These are phyloP conservation scores for Crocodylus rhombifer DNA, from an alignment of 2,797 vertebrate genomes.

Conservation along the genomic window DNA sequence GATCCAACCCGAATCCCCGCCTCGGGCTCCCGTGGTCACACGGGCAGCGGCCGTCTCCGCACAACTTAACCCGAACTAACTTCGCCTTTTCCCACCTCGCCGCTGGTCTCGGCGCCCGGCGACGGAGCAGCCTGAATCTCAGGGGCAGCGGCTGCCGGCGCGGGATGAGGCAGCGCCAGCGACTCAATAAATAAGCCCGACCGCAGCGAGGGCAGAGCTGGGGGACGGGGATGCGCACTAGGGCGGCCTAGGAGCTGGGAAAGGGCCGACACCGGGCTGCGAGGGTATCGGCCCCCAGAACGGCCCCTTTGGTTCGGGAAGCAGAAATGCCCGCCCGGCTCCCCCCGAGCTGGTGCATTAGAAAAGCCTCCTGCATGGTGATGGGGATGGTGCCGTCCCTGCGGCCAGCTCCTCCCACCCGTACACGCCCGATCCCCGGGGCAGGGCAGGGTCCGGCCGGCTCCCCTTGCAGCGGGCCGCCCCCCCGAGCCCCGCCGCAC, in stretches of 20 bases:
- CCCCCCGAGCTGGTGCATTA: neutral
- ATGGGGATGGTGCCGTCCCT: neutral
- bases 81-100: neutral
- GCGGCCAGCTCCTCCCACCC: neutral
- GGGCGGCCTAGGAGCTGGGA: neutral
- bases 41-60: no score
- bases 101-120: neutral
- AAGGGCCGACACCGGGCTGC: neutral
- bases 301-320: neutral
- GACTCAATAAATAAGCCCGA: conserved; percentile 34
- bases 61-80: neutral
- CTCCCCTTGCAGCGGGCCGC: neutral
- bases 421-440: neutral
- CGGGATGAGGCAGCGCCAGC: conserved; percentile 63
- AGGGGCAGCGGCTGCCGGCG: conserved; percentile 75
- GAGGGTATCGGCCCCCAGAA: no score
- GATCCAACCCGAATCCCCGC: no score
- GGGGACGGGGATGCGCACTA: conserved; percentile 14
- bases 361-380: neutral
- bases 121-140: conserved; percentile 68
- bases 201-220: conserved; percentile 50
- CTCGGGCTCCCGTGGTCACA: no score
- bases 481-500: neutral
- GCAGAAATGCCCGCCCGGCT: neutral
- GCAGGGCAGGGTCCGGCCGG: neutral